A percentile compares a stretch with the other conserved stretches of the same genome.
phyloP scores from a whole-genome alignment of 2,113 vertebrate species.

The Haemorhous mexicanus region DNA sequence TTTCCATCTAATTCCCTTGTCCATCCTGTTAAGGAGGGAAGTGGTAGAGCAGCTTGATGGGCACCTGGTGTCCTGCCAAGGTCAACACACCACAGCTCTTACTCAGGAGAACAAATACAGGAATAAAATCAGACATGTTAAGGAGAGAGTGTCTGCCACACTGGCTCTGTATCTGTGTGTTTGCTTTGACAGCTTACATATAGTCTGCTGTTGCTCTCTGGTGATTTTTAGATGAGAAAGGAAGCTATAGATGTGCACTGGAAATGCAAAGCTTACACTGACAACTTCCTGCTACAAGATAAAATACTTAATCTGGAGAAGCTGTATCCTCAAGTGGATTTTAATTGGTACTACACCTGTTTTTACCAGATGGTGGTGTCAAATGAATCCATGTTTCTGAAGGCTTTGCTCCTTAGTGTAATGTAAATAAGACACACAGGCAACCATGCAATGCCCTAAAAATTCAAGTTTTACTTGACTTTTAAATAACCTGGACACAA shows the following conservation, averaged over 20 bases:
- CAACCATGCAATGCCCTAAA: conserved; percentile 9
- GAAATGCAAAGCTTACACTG: not conserved
- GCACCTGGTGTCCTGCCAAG: not conserved
- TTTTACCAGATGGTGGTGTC: conserved; percentile 29
- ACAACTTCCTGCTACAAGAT: not conserved
- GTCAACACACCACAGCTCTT: not conserved
- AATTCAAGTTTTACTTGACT: conserved; percentile 58
- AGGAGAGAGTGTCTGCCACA: not conserved
- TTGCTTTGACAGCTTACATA: not conserved
- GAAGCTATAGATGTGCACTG: not conserved
- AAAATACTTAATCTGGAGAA: not conserved
- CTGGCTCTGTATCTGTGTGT: not conserved
- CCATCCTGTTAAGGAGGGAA: not conserved
- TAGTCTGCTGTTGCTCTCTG: not conserved
- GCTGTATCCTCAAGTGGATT: conserved; percentile 9
- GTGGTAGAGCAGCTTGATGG: not conserved
- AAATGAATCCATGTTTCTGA: conserved; percentile 2
- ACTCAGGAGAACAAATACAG: not conserved
- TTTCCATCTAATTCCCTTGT: not conserved
- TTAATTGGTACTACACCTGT: conserved; percentile 36
- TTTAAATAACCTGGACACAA: conserved; percentile 48
- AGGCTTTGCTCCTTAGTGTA: not conserved
- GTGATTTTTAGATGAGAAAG: not conserved
- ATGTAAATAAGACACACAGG: conserved; percentile 17
- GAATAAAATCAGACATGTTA: not conserved